A percentile compares a stretch with the other conserved stretches of the same genome.
These are phyloP conservation scores for Neodiprion virginianus DNA, from an alignment of 1,140 invertebrate species.

Conservation along the genomic window DNA sequence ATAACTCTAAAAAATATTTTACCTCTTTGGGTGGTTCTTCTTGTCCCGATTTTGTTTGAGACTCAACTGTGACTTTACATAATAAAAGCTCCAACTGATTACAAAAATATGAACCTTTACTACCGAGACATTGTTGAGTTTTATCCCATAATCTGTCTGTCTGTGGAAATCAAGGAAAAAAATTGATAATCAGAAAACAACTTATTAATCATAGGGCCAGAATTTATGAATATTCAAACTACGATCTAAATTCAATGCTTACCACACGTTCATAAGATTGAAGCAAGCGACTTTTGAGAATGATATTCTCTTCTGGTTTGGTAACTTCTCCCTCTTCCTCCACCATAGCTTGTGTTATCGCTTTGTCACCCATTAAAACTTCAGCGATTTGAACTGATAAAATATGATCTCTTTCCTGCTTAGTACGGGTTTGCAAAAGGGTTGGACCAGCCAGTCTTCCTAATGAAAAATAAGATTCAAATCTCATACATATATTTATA, in stretches of 20 bases:
- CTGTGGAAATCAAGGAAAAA: conserved; percentile 25
- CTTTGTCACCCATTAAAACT: conserved; percentile 51
- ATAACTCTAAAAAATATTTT: background rate
- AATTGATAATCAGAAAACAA: too few relatives aligned
- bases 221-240: background rate
- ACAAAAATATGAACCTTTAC: background rate
- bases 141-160: conserved; percentile 44
- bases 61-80: background rate
- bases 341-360: conserved; percentile 39
- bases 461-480: conserved; percentile 27
- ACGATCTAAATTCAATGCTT: conserved; percentile 9
- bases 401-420: conserved; percentile 56
- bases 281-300: conserved; percentile 37
- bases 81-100: background rate
- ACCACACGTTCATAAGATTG: conserved; percentile 35
- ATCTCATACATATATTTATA: background rate
- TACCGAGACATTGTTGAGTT: conserved; percentile 1
- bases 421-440: conserved; percentile 51
- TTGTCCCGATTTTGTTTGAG: background rate
- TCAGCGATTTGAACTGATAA: conserved; percentile 61
- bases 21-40: background rate
- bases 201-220: background rate
- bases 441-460: conserved; percentile 42
- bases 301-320: conserved; percentile 22
- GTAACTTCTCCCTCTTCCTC: conserved; percentile 10